Conservation (phyloP, 2,113 vertebrate genomes). For the Lanius ludovicianus region DNA sequence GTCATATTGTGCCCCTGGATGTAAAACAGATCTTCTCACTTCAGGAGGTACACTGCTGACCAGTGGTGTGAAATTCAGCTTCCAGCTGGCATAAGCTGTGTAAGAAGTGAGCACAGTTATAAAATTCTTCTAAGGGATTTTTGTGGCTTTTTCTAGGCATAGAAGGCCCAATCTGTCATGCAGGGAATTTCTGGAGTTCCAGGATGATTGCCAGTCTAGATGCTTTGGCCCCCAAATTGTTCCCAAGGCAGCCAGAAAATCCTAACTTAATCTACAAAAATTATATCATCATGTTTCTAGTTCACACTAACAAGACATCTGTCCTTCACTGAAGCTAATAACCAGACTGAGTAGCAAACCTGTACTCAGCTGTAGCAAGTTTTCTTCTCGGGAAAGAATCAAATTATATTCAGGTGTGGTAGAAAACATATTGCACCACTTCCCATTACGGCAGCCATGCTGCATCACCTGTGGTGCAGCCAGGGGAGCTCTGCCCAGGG, state of each 20-base stretch:
- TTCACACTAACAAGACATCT: background rate
- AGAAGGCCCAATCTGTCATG: background rate
- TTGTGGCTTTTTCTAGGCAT: background rate
- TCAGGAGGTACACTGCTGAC: background rate
- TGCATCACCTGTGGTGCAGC: background rate
- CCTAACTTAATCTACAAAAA: background rate
- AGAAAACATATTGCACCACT: background rate
- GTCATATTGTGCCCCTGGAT: background rate
- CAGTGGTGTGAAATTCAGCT: background rate
- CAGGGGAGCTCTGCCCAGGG: background rate
- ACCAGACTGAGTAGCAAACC: background rate
- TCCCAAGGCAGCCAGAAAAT: background rate
- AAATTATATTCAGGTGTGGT: background rate
- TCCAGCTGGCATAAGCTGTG: background rate
- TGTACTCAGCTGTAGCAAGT: background rate
- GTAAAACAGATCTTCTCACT: slow-evolving; percentile 7
- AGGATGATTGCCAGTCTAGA: background rate
- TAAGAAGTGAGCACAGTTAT: background rate
- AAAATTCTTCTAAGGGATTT: background rate
- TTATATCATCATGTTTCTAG: background rate
- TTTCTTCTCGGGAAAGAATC: background rate
- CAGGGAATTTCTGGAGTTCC: background rate
- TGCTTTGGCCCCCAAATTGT: background rate
- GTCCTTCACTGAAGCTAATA: background rate
- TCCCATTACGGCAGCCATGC: background rate